These are phyloP conservation scores for Eulemur coronatus DNA, from an alignment of 2,797 vertebrate genomes.

Conservation along the genomic window DNA sequence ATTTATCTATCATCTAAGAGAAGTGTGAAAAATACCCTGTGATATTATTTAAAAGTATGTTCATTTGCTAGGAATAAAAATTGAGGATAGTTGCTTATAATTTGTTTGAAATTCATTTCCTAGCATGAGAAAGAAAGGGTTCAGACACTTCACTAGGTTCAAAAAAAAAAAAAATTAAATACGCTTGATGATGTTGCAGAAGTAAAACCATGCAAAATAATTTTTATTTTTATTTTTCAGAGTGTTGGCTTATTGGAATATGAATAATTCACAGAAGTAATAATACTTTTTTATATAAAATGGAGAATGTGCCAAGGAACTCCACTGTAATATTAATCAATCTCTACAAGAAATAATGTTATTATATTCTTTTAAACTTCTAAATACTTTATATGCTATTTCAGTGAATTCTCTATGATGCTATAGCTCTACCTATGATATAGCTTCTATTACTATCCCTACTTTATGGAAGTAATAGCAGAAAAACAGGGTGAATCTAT, in stretches of 20 bases:
- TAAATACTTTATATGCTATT: not conserved
- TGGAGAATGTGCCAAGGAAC: not conserved
- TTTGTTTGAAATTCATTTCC: conserved; percentile 47
- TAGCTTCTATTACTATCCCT: not conserved
- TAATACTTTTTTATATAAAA: conserved; percentile 35
- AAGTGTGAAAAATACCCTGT: not conserved
- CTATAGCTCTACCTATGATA: not conserved
- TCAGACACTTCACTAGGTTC: not conserved
- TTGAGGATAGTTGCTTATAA: conserved; percentile 47
- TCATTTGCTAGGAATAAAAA: conserved; percentile 57
- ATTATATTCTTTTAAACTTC: not conserved
- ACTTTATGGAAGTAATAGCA: not conserved
- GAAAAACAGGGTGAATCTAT: not conserved
- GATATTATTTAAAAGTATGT: conserved; percentile 25
- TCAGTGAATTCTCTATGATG: not conserved
- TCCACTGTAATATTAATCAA: not conserved
- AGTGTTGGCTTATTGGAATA: not conserved
- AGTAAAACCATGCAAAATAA: conserved; percentile 31
- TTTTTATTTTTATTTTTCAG: not conserved
- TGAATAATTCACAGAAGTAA: conserved; percentile 43
- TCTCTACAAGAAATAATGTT: not conserved
- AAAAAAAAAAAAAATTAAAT: conserved; percentile 20
- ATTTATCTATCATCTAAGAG: conserved; percentile 31
- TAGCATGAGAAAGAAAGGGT: conserved; percentile 16
- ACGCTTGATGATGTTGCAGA: not conserved